These are phyloP conservation scores for Troglohyphantes excavatus DNA, from an alignment of 2,888 invertebrate species.

Conservation along the genomic window DNA sequence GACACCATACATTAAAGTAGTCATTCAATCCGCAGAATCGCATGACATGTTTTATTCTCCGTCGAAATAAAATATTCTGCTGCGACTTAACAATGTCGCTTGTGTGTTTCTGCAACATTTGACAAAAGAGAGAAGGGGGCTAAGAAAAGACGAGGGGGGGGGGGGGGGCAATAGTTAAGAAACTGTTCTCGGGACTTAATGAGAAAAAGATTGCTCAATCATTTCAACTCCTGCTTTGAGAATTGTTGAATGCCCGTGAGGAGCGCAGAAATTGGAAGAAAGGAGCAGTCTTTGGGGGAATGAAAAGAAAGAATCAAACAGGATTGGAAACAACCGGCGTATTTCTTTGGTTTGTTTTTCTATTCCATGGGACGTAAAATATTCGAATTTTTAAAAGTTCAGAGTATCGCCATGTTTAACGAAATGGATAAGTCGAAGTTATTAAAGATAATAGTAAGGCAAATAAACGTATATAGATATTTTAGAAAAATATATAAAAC, in stretches of 20 bases:
- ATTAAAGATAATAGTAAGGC: too few species aligned
- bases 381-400: too few species aligned
- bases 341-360: neutral
- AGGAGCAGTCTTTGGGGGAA: conserved; percentile 6
- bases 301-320: neutral
- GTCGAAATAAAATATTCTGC: neutral
- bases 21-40: neutral
- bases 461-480: too few species aligned
- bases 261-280: neutral
- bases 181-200: conserved; percentile 33
- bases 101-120: neutral
- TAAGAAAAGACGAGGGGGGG: neutral
- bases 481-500: too few species aligned
- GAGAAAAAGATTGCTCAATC: conserved; percentile 57
- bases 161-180: neutral
- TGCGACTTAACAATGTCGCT: neutral
- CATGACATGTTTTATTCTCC: neutral
- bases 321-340: neutral
- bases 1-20: neutral
- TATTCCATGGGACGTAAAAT: neutral
- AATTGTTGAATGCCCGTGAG: conserved; percentile 38
- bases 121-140: neutral
- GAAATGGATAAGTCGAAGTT: too few species aligned
- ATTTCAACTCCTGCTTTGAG: neutral
- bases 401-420: too few species aligned